Evolutionary conservation across 2,888 invertebrate genomes (phyloP), one percentile per base, ranked within the genome.

Genomic region (Cosmia pyralina): DNA sequence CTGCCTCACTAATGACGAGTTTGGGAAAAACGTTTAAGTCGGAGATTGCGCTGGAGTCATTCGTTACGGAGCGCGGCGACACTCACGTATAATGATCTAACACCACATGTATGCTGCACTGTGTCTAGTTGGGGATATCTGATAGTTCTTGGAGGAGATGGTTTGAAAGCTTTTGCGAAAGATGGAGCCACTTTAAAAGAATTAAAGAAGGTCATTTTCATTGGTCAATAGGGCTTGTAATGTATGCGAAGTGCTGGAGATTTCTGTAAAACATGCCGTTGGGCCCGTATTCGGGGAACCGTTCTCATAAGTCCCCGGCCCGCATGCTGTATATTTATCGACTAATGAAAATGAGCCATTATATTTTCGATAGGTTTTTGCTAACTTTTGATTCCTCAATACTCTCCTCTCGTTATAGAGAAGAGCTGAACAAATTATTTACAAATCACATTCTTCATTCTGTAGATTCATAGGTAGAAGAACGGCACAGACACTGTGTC

Each of bases 1-100:
- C 71, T 3, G 0, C 57, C 28, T 41, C 83, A 73, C 90, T 94
- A 95, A 95, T 95, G 94, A 93, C 90, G 81, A 90, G 85, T 93
- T 94, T 93, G 94, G 94, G 94, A 91, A 93, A 92, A 94, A 91
- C 94, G 92, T 94, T 95, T 95, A 93, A 84, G 85, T 73, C 75
- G 48, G 77, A 86, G 85, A 81, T 87, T 86, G 86, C 76, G 84
- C 82, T 75, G 82, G 77, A 77, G 82, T 74, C 82, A 88, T 91
- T 91, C 82, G 91, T 87, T 87, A 80, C 86, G 87, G 86, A 58
- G 72, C 77, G 82, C 86, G 81, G 81, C 77, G 81, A 81, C 81
- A 84, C 85, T 82, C 72, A 69, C 65, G 74, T 79, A 69, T 86
- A 82, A 83, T 81, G 75, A 86, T 80, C 80, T 88, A 81, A 81